Conservation (phyloP, 2,888 invertebrate species). For the Eurois occulta region DNA sequence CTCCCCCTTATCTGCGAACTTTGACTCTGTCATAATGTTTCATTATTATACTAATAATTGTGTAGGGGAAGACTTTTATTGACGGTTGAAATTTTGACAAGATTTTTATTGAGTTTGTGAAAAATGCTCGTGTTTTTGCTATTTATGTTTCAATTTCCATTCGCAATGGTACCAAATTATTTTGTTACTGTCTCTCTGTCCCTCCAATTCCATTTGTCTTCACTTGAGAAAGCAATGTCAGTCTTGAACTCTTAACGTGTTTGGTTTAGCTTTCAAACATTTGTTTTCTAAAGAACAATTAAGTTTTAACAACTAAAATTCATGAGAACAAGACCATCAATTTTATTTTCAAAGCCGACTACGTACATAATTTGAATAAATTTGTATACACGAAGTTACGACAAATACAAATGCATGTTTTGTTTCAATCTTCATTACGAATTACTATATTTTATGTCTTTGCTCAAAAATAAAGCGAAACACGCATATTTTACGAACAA, state of each 20-base stretch:
- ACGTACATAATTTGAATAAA: constrained; percentile 53
- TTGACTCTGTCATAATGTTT: constrained; percentile 61
- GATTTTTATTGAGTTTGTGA: constrained; percentile 53
- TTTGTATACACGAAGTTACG: constrained; percentile 41
- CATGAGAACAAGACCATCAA: constrained; percentile 37
- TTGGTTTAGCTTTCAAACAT: constrained; percentile 23
- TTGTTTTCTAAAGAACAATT: constrained; percentile 43
- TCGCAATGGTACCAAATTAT: constrained; percentile 10
- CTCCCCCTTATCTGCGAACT: constrained; percentile 67
- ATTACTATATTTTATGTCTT: constrained; percentile 53
- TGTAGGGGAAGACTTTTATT: constrained; percentile 50
- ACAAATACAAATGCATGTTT: constrained; percentile 51
- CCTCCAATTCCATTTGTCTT: constrained; percentile 17
- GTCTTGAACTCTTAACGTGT: constrained; percentile 12
- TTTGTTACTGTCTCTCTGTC: background rate
- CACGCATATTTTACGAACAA: constrained; percentile 57
- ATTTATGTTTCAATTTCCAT: constrained; percentile 10
- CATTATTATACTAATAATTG: constrained; percentile 65
- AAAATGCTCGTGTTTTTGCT: constrained; percentile 9
- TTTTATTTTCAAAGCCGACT: constrained; percentile 26
- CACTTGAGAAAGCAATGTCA: constrained; percentile 18
- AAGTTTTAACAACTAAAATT: constrained; percentile 37
- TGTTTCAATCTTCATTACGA: constrained; percentile 57
- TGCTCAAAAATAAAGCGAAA: constrained; percentile 58
- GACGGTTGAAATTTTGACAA: constrained; percentile 42